Evolutionary conservation across 2,797 vertebrate species (phyloP).

Genomic region (Centroberyx gerrardi): DNA sequence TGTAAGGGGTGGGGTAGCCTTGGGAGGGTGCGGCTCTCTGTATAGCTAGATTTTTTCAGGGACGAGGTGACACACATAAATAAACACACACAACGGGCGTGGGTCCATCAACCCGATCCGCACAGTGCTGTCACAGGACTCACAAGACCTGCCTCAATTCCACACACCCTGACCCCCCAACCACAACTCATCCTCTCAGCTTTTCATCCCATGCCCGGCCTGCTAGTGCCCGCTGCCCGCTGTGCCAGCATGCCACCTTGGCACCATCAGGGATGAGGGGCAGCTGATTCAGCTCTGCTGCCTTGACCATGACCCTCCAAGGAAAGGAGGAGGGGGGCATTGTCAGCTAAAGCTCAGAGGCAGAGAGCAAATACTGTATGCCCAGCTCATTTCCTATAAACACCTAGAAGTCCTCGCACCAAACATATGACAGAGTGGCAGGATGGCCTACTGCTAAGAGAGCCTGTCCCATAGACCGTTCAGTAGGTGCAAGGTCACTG

Average conservation of each 20-base stretch:
- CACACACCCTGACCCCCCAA: constrained; percentile 45
- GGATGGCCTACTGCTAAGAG: too few species aligned
- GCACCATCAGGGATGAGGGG: constrained; percentile 57
- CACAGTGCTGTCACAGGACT: constrained; percentile 56
- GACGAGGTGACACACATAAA: constrained; percentile 56
- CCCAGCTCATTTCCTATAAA: neutral
- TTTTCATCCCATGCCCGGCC: constrained; percentile 68
- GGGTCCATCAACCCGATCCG: constrained; percentile 30
- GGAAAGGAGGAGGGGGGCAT: constrained; percentile 14
- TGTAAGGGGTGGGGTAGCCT: constrained; percentile 56
- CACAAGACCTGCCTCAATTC: constrained; percentile 47
- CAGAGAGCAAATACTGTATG: constrained; percentile 19
- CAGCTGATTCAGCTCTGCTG: constrained; percentile 71
- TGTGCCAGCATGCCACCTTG: constrained; percentile 64
- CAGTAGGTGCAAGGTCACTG: neutral
- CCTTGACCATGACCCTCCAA: constrained; percentile 55
- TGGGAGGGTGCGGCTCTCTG: constrained; percentile 52
- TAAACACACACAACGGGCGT: constrained; percentile 34
- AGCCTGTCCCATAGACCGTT: too few species aligned
- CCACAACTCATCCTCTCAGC: constrained; percentile 68
- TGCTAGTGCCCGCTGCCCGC: constrained; percentile 51
- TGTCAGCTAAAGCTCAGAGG: constrained; percentile 47
- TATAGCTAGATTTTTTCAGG: constrained; percentile 52
- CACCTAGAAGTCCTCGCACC: too few species aligned
- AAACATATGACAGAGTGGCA: too few species aligned